These are phyloP conservation scores for Cistogaster globosa DNA, from an alignment of 2,888 invertebrate species.

Conservation along the genomic window DNA sequence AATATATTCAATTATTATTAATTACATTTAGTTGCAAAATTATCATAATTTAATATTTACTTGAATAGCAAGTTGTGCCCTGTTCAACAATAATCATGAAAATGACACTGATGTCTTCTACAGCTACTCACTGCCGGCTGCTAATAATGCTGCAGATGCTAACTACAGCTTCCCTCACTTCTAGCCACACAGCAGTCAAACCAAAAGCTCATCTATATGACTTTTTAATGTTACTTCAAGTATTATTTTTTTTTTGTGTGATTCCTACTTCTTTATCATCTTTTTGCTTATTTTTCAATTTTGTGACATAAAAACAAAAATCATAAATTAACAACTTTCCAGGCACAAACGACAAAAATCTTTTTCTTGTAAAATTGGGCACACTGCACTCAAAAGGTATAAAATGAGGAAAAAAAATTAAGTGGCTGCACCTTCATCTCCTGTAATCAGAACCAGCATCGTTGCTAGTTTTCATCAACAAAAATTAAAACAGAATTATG, in stretches of 20 bases:
- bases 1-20: slow-evolving; percentile 69
- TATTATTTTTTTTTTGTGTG: slow-evolving; percentile 47
- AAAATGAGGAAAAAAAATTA: slow-evolving; percentile 23
- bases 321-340: slow-evolving; percentile 72
- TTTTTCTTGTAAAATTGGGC: too few species aligned
- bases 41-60: slow-evolving; percentile 71
- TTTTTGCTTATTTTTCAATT: slow-evolving; percentile 33
- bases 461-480: slow-evolving; percentile 33
- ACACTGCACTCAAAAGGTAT: slow-evolving; percentile 29
- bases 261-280: slow-evolving; percentile 1
- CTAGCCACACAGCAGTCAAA: slow-evolving; percentile 24
- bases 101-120: slow-evolving; percentile 55
- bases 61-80: slow-evolving; percentile 52
- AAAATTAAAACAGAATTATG: slow-evolving; percentile 55
- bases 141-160: neutral
- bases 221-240: slow-evolving; percentile 65
- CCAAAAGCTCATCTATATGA: slow-evolving; percentile 52
- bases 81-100: slow-evolving; percentile 43
- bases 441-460: slow-evolving; percentile 47
- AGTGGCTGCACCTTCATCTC: slow-evolving; percentile 58
- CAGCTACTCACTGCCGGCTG: slow-evolving; percentile 23
- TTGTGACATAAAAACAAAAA: slow-evolving; percentile 70
- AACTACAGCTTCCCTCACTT: neutral
- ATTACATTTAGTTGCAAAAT: slow-evolving; percentile 67
- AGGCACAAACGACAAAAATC: slow-evolving; percentile 15